A percentile compares a stretch with the other conserved stretches of the same genome.
Evolutionary conservation across 37 sponge, comb jelly and placozoan species (phyloP).

Genomic region (Tethya wilhelma): DNA sequence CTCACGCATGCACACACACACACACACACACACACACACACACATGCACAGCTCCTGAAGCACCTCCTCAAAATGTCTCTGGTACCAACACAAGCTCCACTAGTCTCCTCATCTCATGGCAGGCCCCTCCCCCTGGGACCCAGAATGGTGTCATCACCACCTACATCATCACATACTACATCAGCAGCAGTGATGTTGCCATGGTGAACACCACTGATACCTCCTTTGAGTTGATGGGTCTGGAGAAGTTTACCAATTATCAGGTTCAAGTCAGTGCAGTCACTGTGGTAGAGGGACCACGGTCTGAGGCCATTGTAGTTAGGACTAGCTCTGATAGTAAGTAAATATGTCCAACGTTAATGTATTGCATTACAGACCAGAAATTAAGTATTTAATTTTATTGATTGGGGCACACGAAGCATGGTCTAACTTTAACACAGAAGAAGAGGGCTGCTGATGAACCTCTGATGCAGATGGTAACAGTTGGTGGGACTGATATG

Average conservation of each 20-base stretch:
- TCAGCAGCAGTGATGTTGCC: too few relatives aligned
- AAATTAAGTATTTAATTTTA: too few relatives aligned
- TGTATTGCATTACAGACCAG: too few relatives aligned
- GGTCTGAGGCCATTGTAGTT: not conserved
- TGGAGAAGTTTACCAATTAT: constrained; percentile 31
- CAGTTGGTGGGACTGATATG: constrained; percentile 3
- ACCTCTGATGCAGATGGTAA: not conserved
- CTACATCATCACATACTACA: constrained; percentile 15
- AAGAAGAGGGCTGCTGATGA: too few relatives aligned
- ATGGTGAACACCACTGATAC: too few relatives aligned
- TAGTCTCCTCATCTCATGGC: constrained; percentile 52
- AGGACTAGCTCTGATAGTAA: constrained; percentile 42
- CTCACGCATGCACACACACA: constrained; percentile 9
- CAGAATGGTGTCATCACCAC: constrained; percentile 47
- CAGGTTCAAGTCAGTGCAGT: constrained; percentile 25
- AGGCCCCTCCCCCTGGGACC: constrained; percentile 6
- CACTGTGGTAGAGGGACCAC: constrained; percentile 48
- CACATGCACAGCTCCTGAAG: constrained; percentile 11
- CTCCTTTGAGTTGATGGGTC: not conserved
- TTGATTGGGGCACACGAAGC: too few relatives aligned
- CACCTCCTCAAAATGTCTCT: constrained; percentile 30
- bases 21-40: too few relatives aligned
- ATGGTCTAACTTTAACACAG: too few relatives aligned
- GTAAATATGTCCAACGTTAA: too few relatives aligned
- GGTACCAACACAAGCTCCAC: constrained; percentile 45